Evolutionary conservation across 2,113 vertebrate genomes (phyloP), one percentile per base, ranked within the genome.

Genomic region (Prionailurus bengalensis): DNA sequence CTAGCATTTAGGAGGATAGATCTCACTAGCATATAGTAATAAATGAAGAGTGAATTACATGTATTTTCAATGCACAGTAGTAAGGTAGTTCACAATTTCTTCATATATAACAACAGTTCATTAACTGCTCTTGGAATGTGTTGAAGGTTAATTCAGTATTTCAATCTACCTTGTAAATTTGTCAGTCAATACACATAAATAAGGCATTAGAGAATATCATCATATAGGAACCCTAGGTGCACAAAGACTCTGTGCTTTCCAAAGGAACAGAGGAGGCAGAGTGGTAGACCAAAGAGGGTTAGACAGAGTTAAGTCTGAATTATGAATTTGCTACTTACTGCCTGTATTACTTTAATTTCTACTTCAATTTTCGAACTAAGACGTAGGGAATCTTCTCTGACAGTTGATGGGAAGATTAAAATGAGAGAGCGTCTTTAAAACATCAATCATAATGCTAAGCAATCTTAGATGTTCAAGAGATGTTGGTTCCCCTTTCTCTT

Each of bases 61-160:
- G 13, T 42, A 53, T 94, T 95, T 95, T 78, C 36, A 63, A 58
- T 12, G 29, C 2, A 58, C 42, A 71, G 7, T 55, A 25, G 48
- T 92, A 92, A 78, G 36, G 25, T 36, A 66, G 25, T 70, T 88
- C 58, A 96, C 66, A 91, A 74, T 53, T 78, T 86, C 31, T 81
- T 27, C 45, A 42, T 85, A 15, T 73, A 8, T 36, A 89, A 80
- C 45, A 53, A 17, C 27, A 81, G 55, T 74, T 73, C 58, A 76
- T 76, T 42, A 51, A 39, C 12, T 65, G 51, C 25, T 88, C 27
- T 89, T 65, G 78, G 31, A 66, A 51, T 73, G 23, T 66, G 31
- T 27, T 74, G n/a, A 58, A 19, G 31, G 17, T 55, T 93, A 80
- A 71, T 33, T 70, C 13, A 42, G 13, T 48, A 25, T 73, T 89